These are phyloP conservation scores for Motacilla tschutschensis DNA, from an alignment of 2,113 vertebrate species.

Conservation along the genomic window DNA sequence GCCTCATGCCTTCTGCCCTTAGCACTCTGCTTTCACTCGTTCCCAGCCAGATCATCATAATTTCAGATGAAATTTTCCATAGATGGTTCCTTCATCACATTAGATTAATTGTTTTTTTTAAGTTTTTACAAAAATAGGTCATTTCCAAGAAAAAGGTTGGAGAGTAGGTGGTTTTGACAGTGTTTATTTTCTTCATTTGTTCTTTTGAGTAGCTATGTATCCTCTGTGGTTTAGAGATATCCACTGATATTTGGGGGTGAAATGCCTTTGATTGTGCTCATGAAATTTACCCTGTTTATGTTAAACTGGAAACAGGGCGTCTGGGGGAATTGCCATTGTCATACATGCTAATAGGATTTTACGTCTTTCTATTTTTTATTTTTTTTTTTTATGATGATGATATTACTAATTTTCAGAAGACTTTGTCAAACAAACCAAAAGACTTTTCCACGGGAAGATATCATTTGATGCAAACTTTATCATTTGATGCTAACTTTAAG, in stretches of 20 bases:
- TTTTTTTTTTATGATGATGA: neutral
- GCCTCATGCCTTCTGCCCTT: neutral
- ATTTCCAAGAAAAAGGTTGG: neutral
- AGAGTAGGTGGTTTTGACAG: neutral
- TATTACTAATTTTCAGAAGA: neutral
- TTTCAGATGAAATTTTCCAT: neutral
- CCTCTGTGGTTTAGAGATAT: neutral
- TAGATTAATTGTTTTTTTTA: neutral
- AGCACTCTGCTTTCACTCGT: fast-evolving
- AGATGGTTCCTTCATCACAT: neutral
- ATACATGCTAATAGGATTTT: neutral
- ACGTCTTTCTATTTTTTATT: neutral
- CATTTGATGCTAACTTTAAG: neutral
- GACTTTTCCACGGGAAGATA: neutral
- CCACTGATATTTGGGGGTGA: neutral
- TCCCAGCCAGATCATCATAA: neutral
- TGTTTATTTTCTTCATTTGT: neutral
- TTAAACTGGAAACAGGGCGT: neutral
- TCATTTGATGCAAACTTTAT: neutral
- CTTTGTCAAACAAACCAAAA: neutral
- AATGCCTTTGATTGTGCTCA: neutral
- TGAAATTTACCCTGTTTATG: neutral
- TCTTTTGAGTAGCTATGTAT: neutral
- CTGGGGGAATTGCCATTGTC: neutral
- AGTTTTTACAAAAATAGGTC: neutral